These are phyloP conservation scores for Trinectes maculatus DNA, from an alignment of 2,113 vertebrate species.

Conservation along the genomic window DNA sequence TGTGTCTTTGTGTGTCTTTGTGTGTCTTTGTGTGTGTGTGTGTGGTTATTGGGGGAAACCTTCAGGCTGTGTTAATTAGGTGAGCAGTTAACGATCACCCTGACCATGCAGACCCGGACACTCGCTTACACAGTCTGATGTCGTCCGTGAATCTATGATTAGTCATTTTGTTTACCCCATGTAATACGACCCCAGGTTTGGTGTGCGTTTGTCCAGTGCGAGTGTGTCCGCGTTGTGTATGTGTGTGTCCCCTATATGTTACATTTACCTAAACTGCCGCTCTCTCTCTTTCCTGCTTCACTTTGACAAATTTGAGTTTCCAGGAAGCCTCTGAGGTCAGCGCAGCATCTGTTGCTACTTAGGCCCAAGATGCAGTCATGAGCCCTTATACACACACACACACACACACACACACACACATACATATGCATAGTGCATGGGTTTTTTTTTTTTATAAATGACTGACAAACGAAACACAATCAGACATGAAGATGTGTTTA, in stretches of 20 bases:
- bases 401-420: constrained; percentile 29
- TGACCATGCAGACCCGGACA: constrained; percentile 18
- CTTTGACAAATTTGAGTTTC: constrained; percentile 94
- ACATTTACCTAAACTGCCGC: constrained; percentile 85
- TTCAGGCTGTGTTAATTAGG: constrained; percentile 63
- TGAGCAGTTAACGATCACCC: constrained; percentile 50
- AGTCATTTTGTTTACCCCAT: constrained; percentile 30
- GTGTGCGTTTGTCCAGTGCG: constrained; percentile 19
- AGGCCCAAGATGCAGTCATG: constrained; percentile 79
- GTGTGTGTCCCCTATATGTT: constrained; percentile 62
- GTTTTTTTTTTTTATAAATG: constrained; percentile 85
- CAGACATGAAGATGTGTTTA: constrained; percentile 80
- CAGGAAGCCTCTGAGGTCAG: constrained; percentile 94
- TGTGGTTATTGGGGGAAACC: constrained; percentile 55
- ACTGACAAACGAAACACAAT: constrained; percentile 83
- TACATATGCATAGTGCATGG: constrained; percentile 57
- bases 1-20: neutral
- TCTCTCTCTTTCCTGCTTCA: constrained; percentile 83
- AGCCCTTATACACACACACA: constrained; percentile 1
- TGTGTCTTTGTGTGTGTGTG: no score
- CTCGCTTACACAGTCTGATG: neutral
- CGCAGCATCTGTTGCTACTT: constrained; percentile 93
- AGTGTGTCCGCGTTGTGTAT: constrained; percentile 8
- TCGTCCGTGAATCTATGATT: constrained; percentile 24
- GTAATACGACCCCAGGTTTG: constrained; percentile 21